Evolutionary conservation across 2,888 invertebrate species (phyloP), one percentile per base, ranked within the genome.

Genomic region (Ecdyonurus torrentis): DNA sequence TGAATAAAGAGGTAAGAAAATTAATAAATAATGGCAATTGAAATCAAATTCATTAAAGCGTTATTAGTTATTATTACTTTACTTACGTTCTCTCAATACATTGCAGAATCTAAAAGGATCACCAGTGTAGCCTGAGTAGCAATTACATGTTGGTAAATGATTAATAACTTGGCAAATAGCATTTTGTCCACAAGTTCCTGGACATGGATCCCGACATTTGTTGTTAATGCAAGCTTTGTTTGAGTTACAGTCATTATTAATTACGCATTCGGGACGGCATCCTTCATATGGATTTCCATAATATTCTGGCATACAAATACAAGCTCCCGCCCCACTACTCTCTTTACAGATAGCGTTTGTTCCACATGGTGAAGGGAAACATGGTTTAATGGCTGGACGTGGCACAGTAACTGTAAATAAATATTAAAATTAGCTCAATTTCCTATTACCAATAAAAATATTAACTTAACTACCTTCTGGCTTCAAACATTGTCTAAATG

Each of bases 401-500:
- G 62, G 61, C 53, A 60, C 60, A 20, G 63, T 50, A 59, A 52
- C 63, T 62, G 62, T n/a, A n/a, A n/a, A n/a, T n/a, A n/a, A 25
- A 1, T 20, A 60, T 25, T 25, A 19, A 37, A 24, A 3, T n/a
- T 2, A 23, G n/a, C 1, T 2, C 7, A 15, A 55, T n/a, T n/a
- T 55, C 18, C 1, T 22, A 22, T 22, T 1, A 55, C 5, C 1
- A 53, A 5, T 53, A 18, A 19, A 22, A 19, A 58, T 25, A 60
- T 60, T 60, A 25, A 37, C 19, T 1, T n/a, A 37, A 37, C 3
- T 3, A 19, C 25, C 19, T 23, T 52, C 10, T 18, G 20, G 15
- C 1, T 1, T 3, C 2, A 61, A 77, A 70, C 88, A 89, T 67
- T 78, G 83, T 63, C 79, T 79, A 72, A 87, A 87, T 63, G 88